Evolutionary conservation across 2,888 invertebrate genomes (phyloP), one percentile per base, ranked within the genome.

Genomic region (Chorisops tibialis): DNA sequence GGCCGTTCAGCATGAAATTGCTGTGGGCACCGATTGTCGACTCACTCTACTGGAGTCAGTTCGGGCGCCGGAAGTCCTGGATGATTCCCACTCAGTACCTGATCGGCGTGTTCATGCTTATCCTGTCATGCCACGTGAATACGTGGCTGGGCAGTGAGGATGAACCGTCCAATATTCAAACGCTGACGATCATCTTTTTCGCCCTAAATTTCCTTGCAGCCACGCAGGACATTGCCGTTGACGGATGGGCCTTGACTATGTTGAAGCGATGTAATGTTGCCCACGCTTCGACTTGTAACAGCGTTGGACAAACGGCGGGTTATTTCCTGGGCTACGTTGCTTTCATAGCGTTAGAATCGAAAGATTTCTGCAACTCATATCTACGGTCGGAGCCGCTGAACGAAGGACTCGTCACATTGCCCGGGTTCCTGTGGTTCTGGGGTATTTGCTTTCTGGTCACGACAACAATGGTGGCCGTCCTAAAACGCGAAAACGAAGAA

Each of bases 171-270:
- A 87, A 90, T 70, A 90, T 94, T 69, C 83, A 81, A 62, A 76
- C 89, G 51, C 81, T 99, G 22, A 97, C 97, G 0, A 72, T 85
- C 12, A 81, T 93, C 63, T 99, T 99, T 79, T 91, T 98, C 75
- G 81, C 86, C 60, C 81, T 99, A 3, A 98, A 97, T 74, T 96
- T 98, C 73, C 81, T 99, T 70, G 98, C 98, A 4, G 98, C 99
- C 2, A 99, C 99, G 1, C 99, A 99, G 81, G 99, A 99, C 77
- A 97, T 99, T 72, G 98, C 96, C 14, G 98, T 99, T 0, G 99
- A 99, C 81, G 99, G 99, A 19, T 99, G 99, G 99, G 99, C 99
- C 0, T 81, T 99, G 11, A 99, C 98, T 1, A 99, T 99, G 96
- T 81, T 99, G 2, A 92, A 94, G 72, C 90, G 93, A 87, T 93